phyloP scores from a whole-genome alignment of 1,140 invertebrate species.

The Drosophila navojoa region DNA sequence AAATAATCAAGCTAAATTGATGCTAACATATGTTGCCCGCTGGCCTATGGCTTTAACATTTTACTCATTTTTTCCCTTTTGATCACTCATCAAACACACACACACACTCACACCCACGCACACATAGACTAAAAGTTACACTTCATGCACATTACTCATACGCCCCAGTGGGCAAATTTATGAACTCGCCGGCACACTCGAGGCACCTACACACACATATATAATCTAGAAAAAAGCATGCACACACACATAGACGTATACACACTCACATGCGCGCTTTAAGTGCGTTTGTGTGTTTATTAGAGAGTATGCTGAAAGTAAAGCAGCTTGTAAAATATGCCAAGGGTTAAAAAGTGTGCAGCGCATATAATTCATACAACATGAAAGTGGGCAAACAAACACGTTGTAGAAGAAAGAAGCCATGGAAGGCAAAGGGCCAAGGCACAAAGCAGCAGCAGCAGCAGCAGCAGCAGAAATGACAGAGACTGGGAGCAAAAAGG shows the following conservation, averaged over 20 bases:
- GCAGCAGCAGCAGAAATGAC: too few species aligned
- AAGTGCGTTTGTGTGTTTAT: constrained; percentile 79
- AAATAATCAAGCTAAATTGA: constrained; percentile 54
- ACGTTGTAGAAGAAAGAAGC: background rate
- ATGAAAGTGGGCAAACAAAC: constrained; percentile 60
- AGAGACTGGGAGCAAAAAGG: constrained; percentile 20
- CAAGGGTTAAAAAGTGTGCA: constrained; percentile 79
- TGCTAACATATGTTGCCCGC: constrained; percentile 70
- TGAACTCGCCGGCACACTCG: constrained; percentile 75
- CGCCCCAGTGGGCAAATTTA: constrained; percentile 81
- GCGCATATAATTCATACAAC: constrained; percentile 72
- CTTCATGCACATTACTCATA: constrained; percentile 79
- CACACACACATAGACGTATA: constrained; percentile 22
- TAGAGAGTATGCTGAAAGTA: constrained; percentile 61
- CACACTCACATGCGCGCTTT: constrained; percentile 38
- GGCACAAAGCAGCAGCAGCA: background rate
- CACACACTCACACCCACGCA: constrained; percentile 13
- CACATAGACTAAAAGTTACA: constrained; percentile 39
- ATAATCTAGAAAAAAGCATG: too few species aligned
- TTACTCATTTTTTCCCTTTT: constrained; percentile 50
- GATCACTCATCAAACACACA: constrained; percentile 33
- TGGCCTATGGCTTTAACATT: constrained; percentile 57
- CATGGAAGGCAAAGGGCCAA: constrained; percentile 27
- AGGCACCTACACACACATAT: constrained; percentile 57
- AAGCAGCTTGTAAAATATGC: constrained; percentile 81